phyloP scores from a whole-genome alignment of 2,113 vertebrate genomes.

The Lota lota region DNA sequence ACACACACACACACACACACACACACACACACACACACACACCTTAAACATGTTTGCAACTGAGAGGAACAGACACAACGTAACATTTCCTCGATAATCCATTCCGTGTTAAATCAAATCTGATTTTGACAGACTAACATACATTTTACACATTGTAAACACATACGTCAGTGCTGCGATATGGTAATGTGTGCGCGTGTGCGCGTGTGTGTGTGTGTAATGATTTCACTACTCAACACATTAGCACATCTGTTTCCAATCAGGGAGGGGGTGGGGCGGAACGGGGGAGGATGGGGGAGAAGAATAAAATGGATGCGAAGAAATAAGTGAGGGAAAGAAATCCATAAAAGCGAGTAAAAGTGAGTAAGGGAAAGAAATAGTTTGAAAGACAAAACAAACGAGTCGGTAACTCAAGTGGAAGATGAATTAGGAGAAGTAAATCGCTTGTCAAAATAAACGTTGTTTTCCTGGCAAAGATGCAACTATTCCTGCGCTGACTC shows the following conservation, averaged over 20 bases:
- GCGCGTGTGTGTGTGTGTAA: slow-evolving; percentile 28
- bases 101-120: too few species aligned
- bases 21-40: neutral
- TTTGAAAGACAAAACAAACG: neutral
- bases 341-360: neutral
- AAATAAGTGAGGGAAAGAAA: slow-evolving; percentile 1
- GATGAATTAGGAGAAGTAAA: slow-evolving; percentile 15
- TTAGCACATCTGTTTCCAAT: slow-evolving; percentile 49
- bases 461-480: too few species aligned
- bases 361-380: neutral
- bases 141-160: too few species aligned
- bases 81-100: too few species aligned
- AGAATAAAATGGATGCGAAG: neutral
- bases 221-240: slow-evolving; percentile 26
- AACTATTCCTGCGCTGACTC: neutral
- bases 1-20: neutral
- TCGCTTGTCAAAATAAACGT: neutral
- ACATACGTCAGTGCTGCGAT: too few species aligned
- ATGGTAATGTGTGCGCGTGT: slow-evolving; percentile 1
- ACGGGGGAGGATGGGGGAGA: neutral
- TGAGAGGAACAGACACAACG: too few species aligned
- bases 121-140: too few species aligned
- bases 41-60: too few species aligned
- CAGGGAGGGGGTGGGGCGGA: neutral
- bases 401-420: slow-evolving; percentile 2